Evolutionary conservation across 2,888 invertebrate species (phyloP), one percentile per base, ranked within the genome.

Genomic region (Calliphora vomitoria): DNA sequence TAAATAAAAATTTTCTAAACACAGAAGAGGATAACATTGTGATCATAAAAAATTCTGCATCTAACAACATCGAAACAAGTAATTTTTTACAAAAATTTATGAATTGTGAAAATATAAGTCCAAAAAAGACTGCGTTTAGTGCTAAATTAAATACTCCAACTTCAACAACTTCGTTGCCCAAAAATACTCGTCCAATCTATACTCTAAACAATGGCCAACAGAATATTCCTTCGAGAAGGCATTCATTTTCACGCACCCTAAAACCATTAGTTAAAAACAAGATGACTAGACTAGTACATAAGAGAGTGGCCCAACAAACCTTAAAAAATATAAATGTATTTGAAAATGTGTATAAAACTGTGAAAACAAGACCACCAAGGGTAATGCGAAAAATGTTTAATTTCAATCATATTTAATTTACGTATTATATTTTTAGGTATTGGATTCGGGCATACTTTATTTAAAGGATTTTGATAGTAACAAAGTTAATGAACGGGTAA

Each of bases 11-110:
- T 44, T 80, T 75, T 75, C 41, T 71, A n/a, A n/a, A 18, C 3
- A 80, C 74, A 3, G 60, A 75, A 68, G 84, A 85, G 13, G 80
- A 85, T n/a, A 85, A 85, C 53, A 80, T 85, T 68, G 31, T 85
- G 8, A 41, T 85, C 13, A 80, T 85, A 68, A 85, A 85, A 80
- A 85, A 60, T 10, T 60, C 47, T 41, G 60, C 20, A 0, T 69
- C 60, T 4, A 53, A 44, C 1, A 55, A 55, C 8, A 25, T 53
- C 1, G 74, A 74, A 53, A 60, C 68, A 53, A 85, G 79, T 11
- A 75, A 18, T 74, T 74, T 74, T 41, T 74, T 85, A 62, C n/a
- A 8, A 53, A 71, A 74, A 58, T 20, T 74, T 5, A 66, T 74
- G 55, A 58, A 74, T 35, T 6, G n/a, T 15, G 44, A 53, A n/a